These are phyloP conservation scores for Ifrita kowaldi DNA, from an alignment of 2,113 vertebrate genomes.

Conservation along the genomic window DNA sequence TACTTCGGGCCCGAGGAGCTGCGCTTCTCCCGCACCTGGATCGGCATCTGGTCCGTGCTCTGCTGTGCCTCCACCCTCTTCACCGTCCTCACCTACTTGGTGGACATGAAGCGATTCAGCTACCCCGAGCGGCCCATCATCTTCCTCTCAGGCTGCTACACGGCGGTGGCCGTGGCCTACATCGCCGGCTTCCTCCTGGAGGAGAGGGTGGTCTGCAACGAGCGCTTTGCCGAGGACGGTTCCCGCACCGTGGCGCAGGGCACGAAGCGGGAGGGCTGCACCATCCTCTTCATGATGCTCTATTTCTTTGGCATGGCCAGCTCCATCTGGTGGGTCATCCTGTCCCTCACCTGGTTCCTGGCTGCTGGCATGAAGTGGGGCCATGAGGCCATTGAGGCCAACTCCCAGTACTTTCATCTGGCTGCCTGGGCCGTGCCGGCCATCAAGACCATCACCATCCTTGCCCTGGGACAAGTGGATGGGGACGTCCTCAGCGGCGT, in stretches of 20 bases:
- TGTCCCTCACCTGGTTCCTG: slow-evolving; percentile 94
- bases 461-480: slow-evolving; percentile 93
- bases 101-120: slow-evolving; percentile 96
- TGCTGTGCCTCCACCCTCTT: slow-evolving; percentile 93
- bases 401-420: slow-evolving; percentile 94
- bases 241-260: slow-evolving; percentile 90
- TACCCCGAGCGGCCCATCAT: slow-evolving; percentile 94
- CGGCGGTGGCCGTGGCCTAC: slow-evolving; percentile 90
- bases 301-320: slow-evolving; percentile 98
- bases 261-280: slow-evolving; percentile 94
- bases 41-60: slow-evolving; percentile 91
- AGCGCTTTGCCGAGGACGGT: slow-evolving; percentile 85
- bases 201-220: slow-evolving; percentile 90
- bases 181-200: slow-evolving; percentile 90
- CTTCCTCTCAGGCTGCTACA: slow-evolving; percentile 93
- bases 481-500: slow-evolving; percentile 91
- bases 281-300: slow-evolving; percentile 98
- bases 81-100: slow-evolving; percentile 92
- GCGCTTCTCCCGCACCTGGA: slow-evolving; percentile 90
- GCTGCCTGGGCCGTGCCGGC: slow-evolving; percentile 95
- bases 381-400: slow-evolving; percentile 94
- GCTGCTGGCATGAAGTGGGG: slow-evolving; percentile 97
- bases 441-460: slow-evolving; percentile 93
- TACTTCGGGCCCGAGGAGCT: slow-evolving; percentile 91
- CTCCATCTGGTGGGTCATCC: slow-evolving; percentile 96